Evolutionary conservation across 2,888 invertebrate genomes (phyloP).

Genomic region (Suillia variegata): DNA sequence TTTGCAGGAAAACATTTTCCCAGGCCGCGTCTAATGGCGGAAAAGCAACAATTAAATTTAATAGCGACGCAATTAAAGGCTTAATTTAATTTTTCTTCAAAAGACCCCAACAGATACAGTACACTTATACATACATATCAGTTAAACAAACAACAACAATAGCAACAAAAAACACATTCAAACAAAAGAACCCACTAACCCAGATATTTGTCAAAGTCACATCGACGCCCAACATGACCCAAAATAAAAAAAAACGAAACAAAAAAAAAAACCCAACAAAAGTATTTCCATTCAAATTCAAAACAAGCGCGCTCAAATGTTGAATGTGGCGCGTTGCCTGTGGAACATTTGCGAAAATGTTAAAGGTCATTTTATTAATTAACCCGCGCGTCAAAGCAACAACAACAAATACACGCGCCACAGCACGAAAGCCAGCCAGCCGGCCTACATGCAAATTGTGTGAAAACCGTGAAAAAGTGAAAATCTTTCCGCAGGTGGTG

Average conservation of each 20-base stretch:
- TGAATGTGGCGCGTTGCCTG: no score
- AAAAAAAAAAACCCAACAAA: neutral
- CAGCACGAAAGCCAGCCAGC: neutral
- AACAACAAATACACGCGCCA: constrained; percentile 1
- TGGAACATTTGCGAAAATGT: neutral
- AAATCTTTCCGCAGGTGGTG: no score
- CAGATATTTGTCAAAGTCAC: constrained; percentile 16
- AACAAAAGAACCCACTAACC: constrained; percentile 2
- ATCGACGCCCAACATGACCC: neutral
- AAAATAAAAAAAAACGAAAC: constrained; percentile 26
- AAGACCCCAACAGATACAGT: neutral
- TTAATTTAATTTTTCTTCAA: constrained; percentile 41
- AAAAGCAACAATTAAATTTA: constrained; percentile 47
- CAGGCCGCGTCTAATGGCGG: no score
- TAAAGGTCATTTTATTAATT: constrained; percentile 57
- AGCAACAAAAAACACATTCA: constrained; percentile 5
- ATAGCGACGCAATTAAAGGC: constrained; percentile 48
- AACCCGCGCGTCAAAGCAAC: constrained; percentile 41
- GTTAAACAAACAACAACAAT: constrained; percentile 5
- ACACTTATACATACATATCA: neutral
- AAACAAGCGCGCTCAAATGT: neutral
- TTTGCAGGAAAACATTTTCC: no score
- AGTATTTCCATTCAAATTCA: neutral
- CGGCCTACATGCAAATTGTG: neutral
- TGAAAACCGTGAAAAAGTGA: neutral